These are phyloP conservation scores for Pimpla rufipes DNA, from an alignment of 2,888 invertebrate species.

Conservation along the genomic window DNA sequence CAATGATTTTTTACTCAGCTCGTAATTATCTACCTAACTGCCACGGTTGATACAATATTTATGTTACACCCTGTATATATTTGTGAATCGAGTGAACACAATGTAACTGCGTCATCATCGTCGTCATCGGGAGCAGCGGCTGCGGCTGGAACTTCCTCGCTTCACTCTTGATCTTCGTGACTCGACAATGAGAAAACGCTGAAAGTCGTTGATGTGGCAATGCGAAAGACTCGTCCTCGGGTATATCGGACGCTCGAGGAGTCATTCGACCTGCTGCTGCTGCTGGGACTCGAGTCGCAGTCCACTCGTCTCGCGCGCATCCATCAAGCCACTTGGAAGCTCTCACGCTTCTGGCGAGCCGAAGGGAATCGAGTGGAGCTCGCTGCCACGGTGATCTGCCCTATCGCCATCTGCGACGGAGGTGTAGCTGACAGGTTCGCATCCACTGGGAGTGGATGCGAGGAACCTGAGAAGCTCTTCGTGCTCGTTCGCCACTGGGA, in stretches of 20 bases:
- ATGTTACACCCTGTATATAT: too few relatives aligned
- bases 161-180: conserved; percentile 77
- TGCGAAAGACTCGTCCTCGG: conserved; percentile 74
- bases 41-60: too few relatives aligned
- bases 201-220: conserved; percentile 76
- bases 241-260: conserved; percentile 73
- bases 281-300: conserved; percentile 20
- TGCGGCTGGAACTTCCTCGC: conserved; percentile 23
- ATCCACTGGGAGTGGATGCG: conserved; percentile 34
- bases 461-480: conserved; percentile 26
- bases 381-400: conserved; percentile 78
- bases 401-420: conserved; percentile 82
- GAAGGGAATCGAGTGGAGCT: conserved; percentile 67
- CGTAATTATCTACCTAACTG: too few relatives aligned
- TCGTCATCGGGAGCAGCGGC: conserved; percentile 20
- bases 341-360: conserved; percentile 36
- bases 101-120: conserved; percentile 28
- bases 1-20: too few relatives aligned
- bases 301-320: conserved; percentile 31
- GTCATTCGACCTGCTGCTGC: conserved; percentile 41
- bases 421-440: background rate
- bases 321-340: conserved; percentile 43
- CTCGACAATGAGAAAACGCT: conserved; percentile 82
- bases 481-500: background rate
- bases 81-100: conserved; percentile 7